These are phyloP conservation scores for Clostera curtula DNA, from an alignment of 2,888 invertebrate species.

Conservation along the genomic window DNA sequence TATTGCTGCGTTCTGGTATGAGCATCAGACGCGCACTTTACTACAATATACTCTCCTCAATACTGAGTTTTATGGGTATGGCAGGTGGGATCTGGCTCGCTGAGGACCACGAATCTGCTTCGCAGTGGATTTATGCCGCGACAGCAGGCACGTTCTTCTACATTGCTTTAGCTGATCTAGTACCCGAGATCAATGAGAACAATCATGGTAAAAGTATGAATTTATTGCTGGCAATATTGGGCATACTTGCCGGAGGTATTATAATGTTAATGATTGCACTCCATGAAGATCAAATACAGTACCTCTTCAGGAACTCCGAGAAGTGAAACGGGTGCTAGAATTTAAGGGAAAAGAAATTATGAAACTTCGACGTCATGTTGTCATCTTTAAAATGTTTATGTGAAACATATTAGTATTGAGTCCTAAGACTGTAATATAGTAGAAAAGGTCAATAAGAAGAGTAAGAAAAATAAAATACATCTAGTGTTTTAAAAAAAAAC, in stretches of 20 bases:
- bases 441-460: too few species aligned
- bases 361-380: too few species aligned
- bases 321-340: conserved; percentile 33
- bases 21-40: conserved; percentile 80
- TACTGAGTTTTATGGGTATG: conserved; percentile 85
- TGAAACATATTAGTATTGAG: conserved; percentile 8
- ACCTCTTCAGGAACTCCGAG: conserved; percentile 62
- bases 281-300: conserved; percentile 77
- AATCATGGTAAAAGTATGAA: conserved; percentile 68
- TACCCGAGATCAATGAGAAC: conserved; percentile 77
- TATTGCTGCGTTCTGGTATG: conserved; percentile 85
- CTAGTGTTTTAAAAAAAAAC: too few species aligned
- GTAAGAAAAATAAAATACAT: too few species aligned
- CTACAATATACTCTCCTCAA: conserved; percentile 83
- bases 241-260: conserved; percentile 79
- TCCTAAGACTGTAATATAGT: too few species aligned
- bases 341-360: too few species aligned
- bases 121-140: conserved; percentile 85
- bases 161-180: conserved; percentile 86
- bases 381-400: conserved; percentile 11
- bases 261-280: conserved; percentile 85
- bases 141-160: conserved; percentile 89
- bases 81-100: conserved; percentile 81
- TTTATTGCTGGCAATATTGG: conserved; percentile 77
- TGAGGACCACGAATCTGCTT: conserved; percentile 80